These are phyloP conservation scores for Microctenopoma steveboyesi DNA, from an alignment of 2,797 vertebrate genomes.

Conservation along the genomic window DNA sequence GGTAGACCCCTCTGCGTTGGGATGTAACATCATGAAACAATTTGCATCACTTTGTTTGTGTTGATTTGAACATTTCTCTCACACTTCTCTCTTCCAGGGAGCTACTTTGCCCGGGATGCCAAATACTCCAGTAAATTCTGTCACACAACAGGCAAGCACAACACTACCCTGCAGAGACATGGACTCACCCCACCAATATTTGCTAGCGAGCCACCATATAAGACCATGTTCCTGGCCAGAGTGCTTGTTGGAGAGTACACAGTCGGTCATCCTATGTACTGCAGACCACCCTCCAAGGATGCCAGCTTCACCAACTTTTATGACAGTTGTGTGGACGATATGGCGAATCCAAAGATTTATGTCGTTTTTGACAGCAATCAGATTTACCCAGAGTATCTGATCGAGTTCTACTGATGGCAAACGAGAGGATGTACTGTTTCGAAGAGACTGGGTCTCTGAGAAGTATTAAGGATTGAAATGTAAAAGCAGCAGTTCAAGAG, in stretches of 20 bases:
- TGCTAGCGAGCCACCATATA: slow-evolving; percentile 86
- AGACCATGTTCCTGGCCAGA: slow-evolving; percentile 95
- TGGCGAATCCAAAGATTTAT: slow-evolving; percentile 94
- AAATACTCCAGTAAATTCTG: slow-evolving; percentile 96
- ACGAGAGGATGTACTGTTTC: background rate
- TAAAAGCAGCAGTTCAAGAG: background rate
- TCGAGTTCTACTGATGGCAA: slow-evolving; percentile 89
- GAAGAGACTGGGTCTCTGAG: slow-evolving; percentile 34
- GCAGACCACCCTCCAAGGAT: slow-evolving; percentile 95
- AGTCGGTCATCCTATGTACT: slow-evolving; percentile 89
- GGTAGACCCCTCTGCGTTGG: slow-evolving; percentile 77
- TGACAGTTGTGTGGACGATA: slow-evolving; percentile 97
- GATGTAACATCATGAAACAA: slow-evolving; percentile 14
- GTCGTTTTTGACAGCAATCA: slow-evolving; percentile 98
- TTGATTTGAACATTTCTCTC: slow-evolving; percentile 2
- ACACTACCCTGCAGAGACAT: slow-evolving; percentile 89
- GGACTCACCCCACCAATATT: slow-evolving; percentile 88
- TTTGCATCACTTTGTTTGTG: background rate
- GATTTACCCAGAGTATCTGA: slow-evolving; percentile 97
- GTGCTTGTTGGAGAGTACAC: slow-evolving; percentile 94
- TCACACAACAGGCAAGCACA: slow-evolving; percentile 91
- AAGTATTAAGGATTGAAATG: background rate
- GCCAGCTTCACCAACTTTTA: slow-evolving; percentile 94
- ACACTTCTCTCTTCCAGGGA: slow-evolving; percentile 81
- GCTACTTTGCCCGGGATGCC: slow-evolving; percentile 95